A percentile compares a stretch with the other conserved stretches of the same genome.
Evolutionary conservation across 2,113 vertebrate species (phyloP).

Genomic region (Alosa alosa): DNA sequence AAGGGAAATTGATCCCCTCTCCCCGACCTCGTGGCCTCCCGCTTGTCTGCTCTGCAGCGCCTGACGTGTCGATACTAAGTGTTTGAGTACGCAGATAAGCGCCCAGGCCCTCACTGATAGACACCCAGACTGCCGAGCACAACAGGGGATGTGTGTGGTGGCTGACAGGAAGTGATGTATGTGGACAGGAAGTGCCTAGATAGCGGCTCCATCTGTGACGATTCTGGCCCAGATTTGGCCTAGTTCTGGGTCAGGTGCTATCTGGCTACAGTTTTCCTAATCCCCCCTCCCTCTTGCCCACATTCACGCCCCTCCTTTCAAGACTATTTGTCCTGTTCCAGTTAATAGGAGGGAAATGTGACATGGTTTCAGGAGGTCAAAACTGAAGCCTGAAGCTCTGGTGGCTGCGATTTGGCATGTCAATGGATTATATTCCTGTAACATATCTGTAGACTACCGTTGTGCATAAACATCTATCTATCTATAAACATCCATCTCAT

Average conservation of each 20-base stretch:
- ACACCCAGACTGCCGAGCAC: conserved; percentile 20
- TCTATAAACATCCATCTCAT: too few species aligned
- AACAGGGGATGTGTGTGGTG: conserved; percentile 28
- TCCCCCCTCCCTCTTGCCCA: too few species aligned
- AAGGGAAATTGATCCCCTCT: conserved; percentile 47
- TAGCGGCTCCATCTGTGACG: not conserved
- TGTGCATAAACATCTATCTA: too few species aligned
- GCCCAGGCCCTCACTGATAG: conserved; percentile 17
- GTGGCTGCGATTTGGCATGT: too few species aligned
- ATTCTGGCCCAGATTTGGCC: not conserved
- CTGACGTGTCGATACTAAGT: conserved; percentile 44
- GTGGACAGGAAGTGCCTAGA: conserved; percentile 52
- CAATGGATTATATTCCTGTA: too few species aligned
- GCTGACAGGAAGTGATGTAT: conserved; percentile 34
- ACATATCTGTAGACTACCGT: too few species aligned
- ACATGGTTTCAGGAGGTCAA: not conserved
- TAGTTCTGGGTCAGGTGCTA: not conserved
- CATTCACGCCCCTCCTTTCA: not conserved
- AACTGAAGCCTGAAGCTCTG: not conserved
- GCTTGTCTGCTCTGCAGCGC: conserved; percentile 51
- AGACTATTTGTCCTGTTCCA: conserved; percentile 26
- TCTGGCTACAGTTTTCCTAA: too few species aligned
- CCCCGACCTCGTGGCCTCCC: conserved; percentile 16
- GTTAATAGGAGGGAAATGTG: not conserved
- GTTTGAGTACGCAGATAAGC: conserved; percentile 46